Evolutionary conservation across 92 coral and sea anemone species (phyloP).

Genomic region (Pocillopora meandrina): DNA sequence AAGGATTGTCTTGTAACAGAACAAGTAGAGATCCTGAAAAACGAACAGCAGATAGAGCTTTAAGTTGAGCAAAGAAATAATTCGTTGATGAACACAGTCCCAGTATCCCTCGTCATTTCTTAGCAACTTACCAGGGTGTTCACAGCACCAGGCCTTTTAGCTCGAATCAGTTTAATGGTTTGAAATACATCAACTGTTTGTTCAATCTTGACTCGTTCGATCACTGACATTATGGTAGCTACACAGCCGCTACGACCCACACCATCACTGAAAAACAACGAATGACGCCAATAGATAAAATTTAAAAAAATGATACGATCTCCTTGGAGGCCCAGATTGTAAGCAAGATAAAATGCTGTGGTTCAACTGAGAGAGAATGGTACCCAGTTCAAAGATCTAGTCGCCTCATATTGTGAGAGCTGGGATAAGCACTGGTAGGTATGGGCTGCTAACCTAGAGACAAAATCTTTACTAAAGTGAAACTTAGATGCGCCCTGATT

Average conservation of each 20-base stretch:
- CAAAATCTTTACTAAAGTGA: too few species aligned
- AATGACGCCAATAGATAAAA: neutral
- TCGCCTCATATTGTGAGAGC: too few species aligned
- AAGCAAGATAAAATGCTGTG: too few species aligned
- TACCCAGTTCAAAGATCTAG: too few species aligned
- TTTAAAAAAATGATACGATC: too few species aligned
- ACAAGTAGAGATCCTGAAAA: constrained; percentile 27
- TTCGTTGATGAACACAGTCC: neutral
- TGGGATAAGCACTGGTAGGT: too few species aligned
- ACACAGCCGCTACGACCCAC: constrained; percentile 22
- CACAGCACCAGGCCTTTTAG: constrained; percentile 18
- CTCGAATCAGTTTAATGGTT: constrained; percentile 11
- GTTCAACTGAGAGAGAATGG: too few species aligned
- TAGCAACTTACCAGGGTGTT: neutral
- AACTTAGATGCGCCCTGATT: too few species aligned
- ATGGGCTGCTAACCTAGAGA: too few species aligned
- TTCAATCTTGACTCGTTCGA: constrained; percentile 2
- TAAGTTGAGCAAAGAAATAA: neutral
- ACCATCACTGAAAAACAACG: constrained; percentile 6
- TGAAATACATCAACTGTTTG: constrained; percentile 21
- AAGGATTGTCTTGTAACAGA: constrained; percentile 30
- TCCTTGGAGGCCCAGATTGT: too few species aligned
- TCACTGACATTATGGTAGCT: constrained; percentile 11
- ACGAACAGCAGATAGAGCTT: neutral
- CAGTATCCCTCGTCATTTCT: neutral